A percentile compares a stretch with the other conserved stretches of the same genome.
Conservation (phyloP, 2,888 invertebrate genomes). For the Ichneumoninae sp. region DNA sequence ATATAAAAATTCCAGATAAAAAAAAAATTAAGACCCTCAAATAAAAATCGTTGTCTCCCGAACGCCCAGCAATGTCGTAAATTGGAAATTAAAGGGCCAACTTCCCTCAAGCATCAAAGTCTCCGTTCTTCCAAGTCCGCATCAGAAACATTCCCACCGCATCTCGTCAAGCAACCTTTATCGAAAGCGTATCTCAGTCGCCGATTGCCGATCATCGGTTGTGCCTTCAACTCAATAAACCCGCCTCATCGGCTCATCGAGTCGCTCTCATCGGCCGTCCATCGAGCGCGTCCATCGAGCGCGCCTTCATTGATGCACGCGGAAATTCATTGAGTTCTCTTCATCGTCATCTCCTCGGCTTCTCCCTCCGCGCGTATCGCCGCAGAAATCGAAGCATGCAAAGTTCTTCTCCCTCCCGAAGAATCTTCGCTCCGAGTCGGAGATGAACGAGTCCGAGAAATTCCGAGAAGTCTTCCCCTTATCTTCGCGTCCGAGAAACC, state of each 20-base stretch:
- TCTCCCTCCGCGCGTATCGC: background rate
- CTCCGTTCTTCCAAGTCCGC: no score
- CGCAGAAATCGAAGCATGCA: background rate
- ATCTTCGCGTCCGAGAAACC: conserved; percentile 55
- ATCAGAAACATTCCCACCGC: no score
- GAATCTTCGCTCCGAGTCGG: background rate
- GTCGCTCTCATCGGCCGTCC: conserved; percentile 15
- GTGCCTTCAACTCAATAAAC: background rate
- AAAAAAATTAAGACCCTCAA: no score
- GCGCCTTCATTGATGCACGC: conserved; percentile 72
- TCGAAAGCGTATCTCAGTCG: no score
- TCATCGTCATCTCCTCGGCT: background rate
- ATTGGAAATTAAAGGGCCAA: no score
- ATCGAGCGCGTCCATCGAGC: no score
- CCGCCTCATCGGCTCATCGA: background rate
- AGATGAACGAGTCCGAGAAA: conserved; percentile 27
- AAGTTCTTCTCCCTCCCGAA: conserved; percentile 13
- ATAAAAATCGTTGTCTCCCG: no score
- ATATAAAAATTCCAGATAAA: no score
- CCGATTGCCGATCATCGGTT: background rate
- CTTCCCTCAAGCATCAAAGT: no score
- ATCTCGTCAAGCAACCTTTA: no score
- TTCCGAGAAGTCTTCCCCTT: conserved; percentile 70
- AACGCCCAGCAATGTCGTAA: no score
- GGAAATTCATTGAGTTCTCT: conserved; percentile 73